A percentile compares a stretch with the other conserved stretches of the same genome.
phyloP scores from a whole-genome alignment of 2,113 vertebrate genomes.

The Tinamus guttatus region DNA sequence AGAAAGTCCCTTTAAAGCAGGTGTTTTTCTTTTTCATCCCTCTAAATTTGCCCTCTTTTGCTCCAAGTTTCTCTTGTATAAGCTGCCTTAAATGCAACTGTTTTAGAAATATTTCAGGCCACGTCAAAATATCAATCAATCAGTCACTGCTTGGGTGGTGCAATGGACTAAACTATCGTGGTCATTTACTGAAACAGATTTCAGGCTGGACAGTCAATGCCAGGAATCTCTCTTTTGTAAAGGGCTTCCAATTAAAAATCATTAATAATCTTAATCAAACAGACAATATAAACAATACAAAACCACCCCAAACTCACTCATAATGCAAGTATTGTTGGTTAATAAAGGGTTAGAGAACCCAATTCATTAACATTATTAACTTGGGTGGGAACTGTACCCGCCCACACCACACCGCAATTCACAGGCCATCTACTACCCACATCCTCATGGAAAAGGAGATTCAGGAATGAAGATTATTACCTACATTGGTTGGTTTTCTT shows the following conservation, averaged over 20 bases:
- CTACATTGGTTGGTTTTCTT: slow-evolving; percentile 27
- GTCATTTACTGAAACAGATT: slow-evolving; percentile 60
- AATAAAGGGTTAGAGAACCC: neutral
- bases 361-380: neutral
- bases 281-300: slow-evolving; percentile 47
- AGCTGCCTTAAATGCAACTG: slow-evolving; percentile 56
- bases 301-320: neutral
- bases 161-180: slow-evolving; percentile 66
- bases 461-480: neutral
- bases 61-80: neutral
- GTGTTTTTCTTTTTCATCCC: slow-evolving; percentile 39
- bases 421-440: neutral
- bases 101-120: slow-evolving; percentile 57
- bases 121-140: slow-evolving; percentile 55
- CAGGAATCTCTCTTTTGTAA: slow-evolving; percentile 57
- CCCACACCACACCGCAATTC: neutral
- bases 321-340: slow-evolving; percentile 36
- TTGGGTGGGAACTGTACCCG: slow-evolving; percentile 40
- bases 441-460: neutral
- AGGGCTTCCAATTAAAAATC: slow-evolving; percentile 43
- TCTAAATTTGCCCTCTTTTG: slow-evolving; percentile 59
- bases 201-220: slow-evolving; percentile 42
- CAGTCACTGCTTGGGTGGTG: slow-evolving; percentile 57
- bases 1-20: slow-evolving; percentile 49
- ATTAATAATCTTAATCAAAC: slow-evolving; percentile 64